phyloP scores from a whole-genome alignment of 2,113 vertebrate genomes.

The Antigone vipio region DNA sequence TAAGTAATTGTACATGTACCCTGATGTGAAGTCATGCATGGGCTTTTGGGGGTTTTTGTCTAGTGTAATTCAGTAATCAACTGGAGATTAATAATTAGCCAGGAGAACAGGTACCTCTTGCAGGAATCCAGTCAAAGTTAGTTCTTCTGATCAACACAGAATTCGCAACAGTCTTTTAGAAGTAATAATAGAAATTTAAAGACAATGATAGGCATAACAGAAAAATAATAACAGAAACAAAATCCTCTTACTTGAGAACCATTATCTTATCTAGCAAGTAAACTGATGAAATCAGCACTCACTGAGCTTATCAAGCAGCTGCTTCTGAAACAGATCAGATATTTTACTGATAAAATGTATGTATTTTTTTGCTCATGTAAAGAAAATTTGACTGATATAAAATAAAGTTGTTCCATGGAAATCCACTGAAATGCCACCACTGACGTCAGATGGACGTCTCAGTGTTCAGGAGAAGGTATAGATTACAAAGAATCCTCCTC shows the following conservation, averaged over 20 bases:
- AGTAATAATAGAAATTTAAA: background rate
- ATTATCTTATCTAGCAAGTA: background rate
- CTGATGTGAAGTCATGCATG: background rate
- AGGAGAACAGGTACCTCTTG: background rate
- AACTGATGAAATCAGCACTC: background rate
- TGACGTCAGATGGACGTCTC: background rate
- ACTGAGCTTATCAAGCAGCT: background rate
- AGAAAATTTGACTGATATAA: background rate
- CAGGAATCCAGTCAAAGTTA: background rate
- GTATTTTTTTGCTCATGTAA: background rate
- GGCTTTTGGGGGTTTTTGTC: background rate
- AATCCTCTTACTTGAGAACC: background rate
- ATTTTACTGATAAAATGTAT: background rate
- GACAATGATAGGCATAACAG: background rate
- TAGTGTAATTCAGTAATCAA: background rate
- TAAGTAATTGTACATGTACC: background rate
- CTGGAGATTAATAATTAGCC: background rate
- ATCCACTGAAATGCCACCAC: background rate
- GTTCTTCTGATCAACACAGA: background rate
- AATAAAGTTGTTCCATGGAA: background rate
- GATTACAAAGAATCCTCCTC: background rate
- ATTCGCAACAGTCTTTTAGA: background rate
- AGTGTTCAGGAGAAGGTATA: background rate
- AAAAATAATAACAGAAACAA: background rate
- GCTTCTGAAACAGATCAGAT: background rate